Percentiles rank a stretch among this genome's conserved stretches.
Evolutionary conservation across 2,888 invertebrate species (phyloP).

Genomic region (Stenolophus ochropezus): DNA sequence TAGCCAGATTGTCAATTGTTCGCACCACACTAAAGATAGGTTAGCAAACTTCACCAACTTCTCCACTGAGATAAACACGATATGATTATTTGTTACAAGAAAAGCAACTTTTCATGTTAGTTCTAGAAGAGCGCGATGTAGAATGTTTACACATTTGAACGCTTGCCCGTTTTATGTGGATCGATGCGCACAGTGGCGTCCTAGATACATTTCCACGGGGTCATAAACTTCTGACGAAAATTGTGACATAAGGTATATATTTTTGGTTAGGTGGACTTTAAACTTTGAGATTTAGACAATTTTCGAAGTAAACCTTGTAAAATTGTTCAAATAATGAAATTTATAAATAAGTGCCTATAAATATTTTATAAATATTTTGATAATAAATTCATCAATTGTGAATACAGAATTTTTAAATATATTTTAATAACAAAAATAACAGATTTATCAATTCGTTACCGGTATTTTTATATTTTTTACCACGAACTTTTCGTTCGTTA

Average conservation of each 20-base stretch:
- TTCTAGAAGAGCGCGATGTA: neutral
- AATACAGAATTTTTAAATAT: no score
- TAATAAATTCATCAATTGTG: no score
- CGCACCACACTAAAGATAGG: neutral
- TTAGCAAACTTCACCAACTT: conserved; percentile 2
- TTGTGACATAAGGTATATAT: conserved; percentile 7
- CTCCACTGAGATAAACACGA: neutral
- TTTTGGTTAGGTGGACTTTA: neutral
- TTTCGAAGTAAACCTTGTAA: neutral
- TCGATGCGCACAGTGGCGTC: conserved; percentile 34
- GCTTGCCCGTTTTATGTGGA: conserved; percentile 46
- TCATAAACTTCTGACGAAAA: conserved; percentile 8
- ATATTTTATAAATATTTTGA: no score
- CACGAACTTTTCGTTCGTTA: no score
- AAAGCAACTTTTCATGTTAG: neutral
- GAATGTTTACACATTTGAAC: conserved; percentile 48
- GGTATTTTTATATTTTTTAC: no score
- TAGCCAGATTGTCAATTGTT: conserved; percentile 74
- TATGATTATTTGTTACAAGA: neutral
- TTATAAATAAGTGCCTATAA: no score
- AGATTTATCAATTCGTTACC: no score
- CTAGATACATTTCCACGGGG: neutral
- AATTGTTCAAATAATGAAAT: no score
- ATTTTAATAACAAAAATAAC: no score
- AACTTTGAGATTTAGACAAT: neutral